Conservation (phyloP, 1,140 invertebrate species). For the Papilio aristodemus region DNA sequence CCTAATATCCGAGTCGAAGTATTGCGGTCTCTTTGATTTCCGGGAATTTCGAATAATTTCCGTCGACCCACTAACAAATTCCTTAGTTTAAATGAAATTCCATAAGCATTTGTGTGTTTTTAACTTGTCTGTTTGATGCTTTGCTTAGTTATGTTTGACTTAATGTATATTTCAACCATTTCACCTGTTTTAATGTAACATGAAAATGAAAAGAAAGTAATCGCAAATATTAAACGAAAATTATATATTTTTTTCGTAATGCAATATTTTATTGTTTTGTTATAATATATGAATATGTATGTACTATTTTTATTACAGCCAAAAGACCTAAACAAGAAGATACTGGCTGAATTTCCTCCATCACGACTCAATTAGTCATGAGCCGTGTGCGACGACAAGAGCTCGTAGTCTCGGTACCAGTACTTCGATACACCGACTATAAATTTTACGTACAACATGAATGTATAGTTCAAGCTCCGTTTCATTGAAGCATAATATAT, state of each 20-base stretch:
- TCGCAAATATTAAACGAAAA: too few species aligned
- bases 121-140: background rate
- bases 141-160: background rate
- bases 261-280: too few species aligned
- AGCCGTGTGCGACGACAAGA: conserved; percentile 2
- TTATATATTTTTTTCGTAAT: too few species aligned
- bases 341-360: background rate
- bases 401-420: background rate
- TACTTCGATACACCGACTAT: background rate
- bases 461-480: background rate
- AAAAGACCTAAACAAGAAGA: background rate
- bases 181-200: too few species aligned
- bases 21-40: conserved; percentile 1
- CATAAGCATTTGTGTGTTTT: background rate
- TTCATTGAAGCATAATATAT: background rate
- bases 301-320: background rate
- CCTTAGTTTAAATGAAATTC: background rate
- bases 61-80: background rate
- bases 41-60: conserved; percentile 8
- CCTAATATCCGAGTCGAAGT: background rate
- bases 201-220: too few species aligned
- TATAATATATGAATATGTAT: too few species aligned
- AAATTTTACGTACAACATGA: background rate
- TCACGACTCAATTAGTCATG: conserved; percentile 1
- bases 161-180: background rate